Evolutionary conservation across 1,140 invertebrate species (phyloP).

Genomic region (Myzus persicae): DNA sequence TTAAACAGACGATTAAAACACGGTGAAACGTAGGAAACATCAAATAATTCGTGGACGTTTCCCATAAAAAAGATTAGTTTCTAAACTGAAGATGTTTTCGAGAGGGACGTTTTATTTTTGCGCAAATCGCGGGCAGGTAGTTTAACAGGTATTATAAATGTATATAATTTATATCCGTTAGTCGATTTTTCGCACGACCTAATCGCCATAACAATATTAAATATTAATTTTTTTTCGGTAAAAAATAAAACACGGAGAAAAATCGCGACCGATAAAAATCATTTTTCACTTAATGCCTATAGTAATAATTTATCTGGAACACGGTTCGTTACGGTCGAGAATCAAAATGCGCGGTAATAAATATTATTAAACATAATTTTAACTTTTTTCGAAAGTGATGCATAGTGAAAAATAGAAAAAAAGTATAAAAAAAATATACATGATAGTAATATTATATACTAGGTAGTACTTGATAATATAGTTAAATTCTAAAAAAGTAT

Average conservation of each 20-base stretch:
- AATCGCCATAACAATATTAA: slow-evolving; percentile 22
- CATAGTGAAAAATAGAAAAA: slow-evolving; percentile 31
- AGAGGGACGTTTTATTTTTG: not conserved
- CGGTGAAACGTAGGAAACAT: not conserved
- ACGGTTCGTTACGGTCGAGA: not conserved
- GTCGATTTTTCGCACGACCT: not conserved
- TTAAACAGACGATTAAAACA: not conserved
- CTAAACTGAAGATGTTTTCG: not conserved
- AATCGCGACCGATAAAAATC: not conserved
- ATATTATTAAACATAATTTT: not conserved
- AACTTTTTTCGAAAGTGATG: not conserved
- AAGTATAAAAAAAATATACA: slow-evolving; percentile 36
- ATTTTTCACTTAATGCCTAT: slow-evolving; percentile 32
- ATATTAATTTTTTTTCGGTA: slow-evolving; percentile 21
- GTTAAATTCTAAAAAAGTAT: slow-evolving; percentile 31
- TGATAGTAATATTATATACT: slow-evolving; percentile 26
- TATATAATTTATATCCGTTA: not conserved
- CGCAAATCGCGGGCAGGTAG: not conserved
- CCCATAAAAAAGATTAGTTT: not conserved
- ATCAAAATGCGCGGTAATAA: not conserved
- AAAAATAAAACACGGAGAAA: not conserved
- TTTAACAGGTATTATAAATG: not conserved
- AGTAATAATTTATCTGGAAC: not conserved
- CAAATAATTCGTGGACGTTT: slow-evolving; percentile 31
- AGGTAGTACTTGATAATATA: not conserved